These are phyloP conservation scores for Luffia ferchaultella DNA, from an alignment of 2,888 invertebrate species.

Conservation along the genomic window DNA sequence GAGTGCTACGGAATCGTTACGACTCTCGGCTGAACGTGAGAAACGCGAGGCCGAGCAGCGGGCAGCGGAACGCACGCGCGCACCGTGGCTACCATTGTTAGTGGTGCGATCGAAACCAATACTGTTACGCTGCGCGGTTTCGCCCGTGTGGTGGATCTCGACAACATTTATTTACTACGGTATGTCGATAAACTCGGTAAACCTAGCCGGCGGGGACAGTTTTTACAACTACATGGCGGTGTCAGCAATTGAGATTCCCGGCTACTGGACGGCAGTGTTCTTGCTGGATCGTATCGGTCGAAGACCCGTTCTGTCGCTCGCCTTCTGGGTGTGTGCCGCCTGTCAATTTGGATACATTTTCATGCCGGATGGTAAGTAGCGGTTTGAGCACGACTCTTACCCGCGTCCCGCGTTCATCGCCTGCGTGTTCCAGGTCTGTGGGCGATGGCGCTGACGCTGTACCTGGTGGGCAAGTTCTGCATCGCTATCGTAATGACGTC, in stretches of 20 bases:
- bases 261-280: slow-evolving; percentile 66
- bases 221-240: slow-evolving; percentile 72
- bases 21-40: slow-evolving; percentile 26
- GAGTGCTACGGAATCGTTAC: slow-evolving; percentile 28
- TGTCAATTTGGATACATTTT: slow-evolving; percentile 70
- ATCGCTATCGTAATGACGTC: slow-evolving; percentile 72
- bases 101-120: slow-evolving; percentile 34
- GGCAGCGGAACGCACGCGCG: slow-evolving; percentile 15
- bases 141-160: slow-evolving; percentile 70
- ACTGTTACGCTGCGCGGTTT: slow-evolving; percentile 28
- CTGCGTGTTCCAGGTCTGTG: slow-evolving; percentile 26
- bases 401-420: background rate
- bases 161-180: slow-evolving; percentile 74
- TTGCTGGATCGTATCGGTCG: slow-evolving; percentile 69
- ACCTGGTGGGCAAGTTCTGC: slow-evolving; percentile 71
- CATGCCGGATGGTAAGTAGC: slow-evolving; percentile 53
- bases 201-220: slow-evolving; percentile 68
- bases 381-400: background rate
- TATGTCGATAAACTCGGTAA: slow-evolving; percentile 70
- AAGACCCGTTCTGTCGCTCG: slow-evolving; percentile 61
- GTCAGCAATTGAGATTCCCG: slow-evolving; percentile 72
- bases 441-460: slow-evolving; percentile 52
- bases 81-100: slow-evolving; percentile 36
- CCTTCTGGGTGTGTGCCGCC: slow-evolving; percentile 68
- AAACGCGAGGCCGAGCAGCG: slow-evolving; percentile 20